A percentile compares a stretch with the other conserved stretches of the same genome.
Evolutionary conservation across 2,797 vertebrate species (phyloP).

Genomic region (Enteromius fasciolatus): DNA sequence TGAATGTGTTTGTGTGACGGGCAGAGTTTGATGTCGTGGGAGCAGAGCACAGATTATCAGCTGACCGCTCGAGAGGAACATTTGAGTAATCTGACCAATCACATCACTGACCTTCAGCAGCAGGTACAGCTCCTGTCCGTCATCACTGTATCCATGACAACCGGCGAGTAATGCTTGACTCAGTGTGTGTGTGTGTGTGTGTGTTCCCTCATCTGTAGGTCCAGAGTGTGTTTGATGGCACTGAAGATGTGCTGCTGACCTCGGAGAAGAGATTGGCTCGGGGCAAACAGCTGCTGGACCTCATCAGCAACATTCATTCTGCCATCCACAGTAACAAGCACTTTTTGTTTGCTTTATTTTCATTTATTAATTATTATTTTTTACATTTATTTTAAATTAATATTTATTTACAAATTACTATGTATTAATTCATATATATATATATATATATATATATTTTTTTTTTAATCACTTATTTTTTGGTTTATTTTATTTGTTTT

Average conservation of each 20-base stretch:
- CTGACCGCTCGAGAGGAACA: conserved; percentile 67
- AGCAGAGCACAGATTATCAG: conserved; percentile 57
- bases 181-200: conserved; percentile 12
- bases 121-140: conserved; percentile 70
- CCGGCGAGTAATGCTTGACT: background rate
- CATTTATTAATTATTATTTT: background rate
- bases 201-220: conserved; percentile 71
- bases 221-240: conserved; percentile 62
- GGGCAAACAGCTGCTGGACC: conserved; percentile 73
- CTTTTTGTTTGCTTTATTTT: background rate
- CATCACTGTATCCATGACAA: background rate
- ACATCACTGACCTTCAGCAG: conserved; percentile 71
- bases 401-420: no score
- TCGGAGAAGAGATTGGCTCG: conserved; percentile 71
- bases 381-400: no score
- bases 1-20: background rate
- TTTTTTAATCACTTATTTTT: background rate
- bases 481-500: background rate
- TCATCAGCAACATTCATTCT: conserved; percentile 73
- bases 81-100: conserved; percentile 67
- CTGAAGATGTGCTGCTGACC: conserved; percentile 64
- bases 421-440: no score
- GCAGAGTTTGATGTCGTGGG: conserved; percentile 59
- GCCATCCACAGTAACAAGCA: conserved; percentile 76
- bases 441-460: no score